A percentile compares a stretch with the other conserved stretches of the same genome.
phyloP scores from a whole-genome alignment of 2,113 vertebrate genomes.

The Ceyx melanurus region DNA sequence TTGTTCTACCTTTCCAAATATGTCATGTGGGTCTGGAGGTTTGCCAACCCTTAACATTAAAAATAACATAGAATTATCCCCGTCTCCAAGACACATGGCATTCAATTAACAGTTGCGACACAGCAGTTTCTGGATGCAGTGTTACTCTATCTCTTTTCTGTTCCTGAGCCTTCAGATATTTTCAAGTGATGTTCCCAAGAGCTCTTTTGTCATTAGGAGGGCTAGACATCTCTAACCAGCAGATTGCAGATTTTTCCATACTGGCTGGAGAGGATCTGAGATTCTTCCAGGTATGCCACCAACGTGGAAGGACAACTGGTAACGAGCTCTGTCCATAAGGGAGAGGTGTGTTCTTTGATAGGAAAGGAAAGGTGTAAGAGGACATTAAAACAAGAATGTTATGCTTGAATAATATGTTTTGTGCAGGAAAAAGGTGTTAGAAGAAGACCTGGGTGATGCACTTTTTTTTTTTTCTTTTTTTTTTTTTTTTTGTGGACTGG shows the following conservation, averaged over 20 bases:
- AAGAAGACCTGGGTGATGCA: not conserved
- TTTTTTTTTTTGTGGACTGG: not conserved
- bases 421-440: not conserved
- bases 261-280: not conserved
- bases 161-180: not conserved
- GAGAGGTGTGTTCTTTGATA: not conserved
- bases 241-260: not conserved
- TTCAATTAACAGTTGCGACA: constrained; percentile 10
- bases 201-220: not conserved
- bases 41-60: constrained; percentile 21
- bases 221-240: not conserved
- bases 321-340: accelerated
- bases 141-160: not conserved
- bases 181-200: not conserved
- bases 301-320: not conserved
- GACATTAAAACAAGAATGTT: not conserved
- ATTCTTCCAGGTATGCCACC: not conserved
- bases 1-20: constrained; percentile 56
- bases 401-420: not conserved
- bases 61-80: constrained; percentile 24
- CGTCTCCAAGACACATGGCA: not conserved
- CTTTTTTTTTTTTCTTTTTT: not conserved
- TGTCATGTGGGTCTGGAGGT: constrained; percentile 21
- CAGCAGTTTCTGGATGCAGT: not conserved
- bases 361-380: not conserved